phyloP scores from a whole-genome alignment of 2,113 vertebrate species.

The Leptobrachium ailaonicum region DNA sequence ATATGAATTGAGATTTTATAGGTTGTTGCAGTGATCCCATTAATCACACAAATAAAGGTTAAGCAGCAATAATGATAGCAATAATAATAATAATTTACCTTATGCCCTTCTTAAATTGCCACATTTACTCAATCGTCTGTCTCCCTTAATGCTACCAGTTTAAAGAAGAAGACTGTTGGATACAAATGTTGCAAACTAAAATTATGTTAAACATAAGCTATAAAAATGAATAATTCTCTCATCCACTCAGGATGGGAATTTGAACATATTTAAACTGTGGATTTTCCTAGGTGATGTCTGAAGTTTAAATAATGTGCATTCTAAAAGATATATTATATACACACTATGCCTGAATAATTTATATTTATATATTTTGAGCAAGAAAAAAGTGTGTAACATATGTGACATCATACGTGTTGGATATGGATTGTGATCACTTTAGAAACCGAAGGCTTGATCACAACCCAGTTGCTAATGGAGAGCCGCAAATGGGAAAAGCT shows the following conservation, averaged over 20 bases:
- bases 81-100: slow-evolving; percentile 42
- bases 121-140: slow-evolving; percentile 26
- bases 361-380: too few relatives aligned
- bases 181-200: background rate
- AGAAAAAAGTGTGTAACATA: too few relatives aligned
- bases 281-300: too few relatives aligned
- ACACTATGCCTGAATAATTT: too few relatives aligned
- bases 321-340: too few relatives aligned
- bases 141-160: background rate
- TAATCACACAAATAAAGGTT: slow-evolving; percentile 44
- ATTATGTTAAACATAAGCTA: background rate
- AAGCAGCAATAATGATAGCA: slow-evolving; percentile 41
- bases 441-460: too few relatives aligned
- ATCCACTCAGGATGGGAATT: background rate
- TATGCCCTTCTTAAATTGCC: slow-evolving; percentile 29
- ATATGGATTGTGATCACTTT: too few relatives aligned
- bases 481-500: too few relatives aligned
- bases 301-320: too few relatives aligned
- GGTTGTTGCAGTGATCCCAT: slow-evolving; percentile 3
- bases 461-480: too few relatives aligned
- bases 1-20: slow-evolving; percentile 10
- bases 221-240: background rate
- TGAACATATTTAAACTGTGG: too few relatives aligned
- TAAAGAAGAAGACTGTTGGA: background rate
- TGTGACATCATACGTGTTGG: too few relatives aligned